Percentiles rank a stretch among this genome's conserved stretches.
Evolutionary conservation across 2,113 vertebrate species (phyloP).

Genomic region (Lagopus muta): DNA sequence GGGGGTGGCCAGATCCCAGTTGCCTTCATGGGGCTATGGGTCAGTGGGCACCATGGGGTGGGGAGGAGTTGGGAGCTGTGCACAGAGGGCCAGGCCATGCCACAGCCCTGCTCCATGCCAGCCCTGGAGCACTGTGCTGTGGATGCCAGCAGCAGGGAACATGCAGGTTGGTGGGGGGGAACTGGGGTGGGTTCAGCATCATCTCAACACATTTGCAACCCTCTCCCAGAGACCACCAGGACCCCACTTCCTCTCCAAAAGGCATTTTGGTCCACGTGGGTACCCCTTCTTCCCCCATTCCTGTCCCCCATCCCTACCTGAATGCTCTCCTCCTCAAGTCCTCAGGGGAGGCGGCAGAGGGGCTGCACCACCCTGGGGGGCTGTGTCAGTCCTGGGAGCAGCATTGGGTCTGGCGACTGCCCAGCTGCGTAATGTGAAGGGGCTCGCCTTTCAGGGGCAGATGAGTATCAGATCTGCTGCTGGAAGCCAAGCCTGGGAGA

Average conservation of each 20-base stretch:
- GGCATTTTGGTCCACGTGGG: rapidly evolving
- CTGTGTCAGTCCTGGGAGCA: neutral
- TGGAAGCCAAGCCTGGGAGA: conserved; percentile 26
- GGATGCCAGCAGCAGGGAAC: neutral
- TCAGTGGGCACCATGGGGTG: rapidly evolving
- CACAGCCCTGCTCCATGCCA: neutral
- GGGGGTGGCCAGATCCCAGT: rapidly evolving
- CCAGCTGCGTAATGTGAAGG: neutral
- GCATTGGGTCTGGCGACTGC: neutral
- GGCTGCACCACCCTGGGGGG: rapidly evolving
- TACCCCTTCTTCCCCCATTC: neutral
- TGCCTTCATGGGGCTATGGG: neutral
- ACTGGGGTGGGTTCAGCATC: neutral
- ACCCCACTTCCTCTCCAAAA: rapidly evolving
- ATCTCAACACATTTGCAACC: neutral
- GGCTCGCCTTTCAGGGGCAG: conserved; percentile 61
- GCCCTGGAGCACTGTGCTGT: rapidly evolving
- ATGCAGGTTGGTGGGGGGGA: rapidly evolving
- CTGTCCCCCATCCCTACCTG: conserved; percentile 4
- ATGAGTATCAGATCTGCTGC: conserved; percentile 8
- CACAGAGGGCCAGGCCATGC: neutral
- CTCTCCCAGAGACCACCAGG: neutral
- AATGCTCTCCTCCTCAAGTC: neutral
- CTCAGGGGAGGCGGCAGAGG: neutral
- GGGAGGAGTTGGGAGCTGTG: neutral